phyloP scores from a whole-genome alignment of 1,140 invertebrate species.

The Leptestheria dahalacensis region DNA sequence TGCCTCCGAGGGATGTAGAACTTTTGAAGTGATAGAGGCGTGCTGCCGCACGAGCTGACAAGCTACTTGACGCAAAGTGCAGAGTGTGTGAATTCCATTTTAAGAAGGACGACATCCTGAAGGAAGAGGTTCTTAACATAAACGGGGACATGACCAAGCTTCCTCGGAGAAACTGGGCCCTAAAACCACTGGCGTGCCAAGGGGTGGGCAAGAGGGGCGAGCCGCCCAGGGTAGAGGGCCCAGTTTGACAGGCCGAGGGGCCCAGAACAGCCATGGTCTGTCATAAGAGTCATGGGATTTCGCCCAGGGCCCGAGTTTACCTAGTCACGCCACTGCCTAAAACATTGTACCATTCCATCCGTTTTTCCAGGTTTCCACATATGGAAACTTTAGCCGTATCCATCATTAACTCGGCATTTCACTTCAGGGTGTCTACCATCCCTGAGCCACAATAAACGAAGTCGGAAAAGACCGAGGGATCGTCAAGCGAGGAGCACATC shows the following conservation, averaged over 20 bases:
- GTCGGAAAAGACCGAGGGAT: no score
- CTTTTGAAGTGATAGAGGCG: not conserved
- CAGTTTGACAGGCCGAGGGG: no score
- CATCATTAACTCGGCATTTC: not conserved
- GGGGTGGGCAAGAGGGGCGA: no score
- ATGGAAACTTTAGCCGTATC: not conserved
- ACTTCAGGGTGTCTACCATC: not conserved
- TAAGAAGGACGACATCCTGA: not conserved
- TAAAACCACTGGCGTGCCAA: no score
- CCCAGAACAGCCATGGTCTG: no score
- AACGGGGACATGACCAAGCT: not conserved
- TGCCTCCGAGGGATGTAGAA: not conserved
- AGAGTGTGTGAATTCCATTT: not conserved
- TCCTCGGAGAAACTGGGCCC: not conserved
- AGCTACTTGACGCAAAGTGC: not conserved
- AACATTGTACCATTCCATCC: not conserved
- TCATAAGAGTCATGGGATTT: no score
- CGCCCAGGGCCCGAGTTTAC: no score
- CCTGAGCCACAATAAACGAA: not conserved
- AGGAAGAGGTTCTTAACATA: not conserved
- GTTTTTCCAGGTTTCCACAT: not conserved
- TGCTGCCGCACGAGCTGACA: not conserved
- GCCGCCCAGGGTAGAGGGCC: no score
- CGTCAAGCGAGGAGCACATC: no score
- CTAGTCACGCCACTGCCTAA: no score